These are phyloP conservation scores for Equus quagga DNA, from an alignment of 2,113 vertebrate species.

Conservation along the genomic window DNA sequence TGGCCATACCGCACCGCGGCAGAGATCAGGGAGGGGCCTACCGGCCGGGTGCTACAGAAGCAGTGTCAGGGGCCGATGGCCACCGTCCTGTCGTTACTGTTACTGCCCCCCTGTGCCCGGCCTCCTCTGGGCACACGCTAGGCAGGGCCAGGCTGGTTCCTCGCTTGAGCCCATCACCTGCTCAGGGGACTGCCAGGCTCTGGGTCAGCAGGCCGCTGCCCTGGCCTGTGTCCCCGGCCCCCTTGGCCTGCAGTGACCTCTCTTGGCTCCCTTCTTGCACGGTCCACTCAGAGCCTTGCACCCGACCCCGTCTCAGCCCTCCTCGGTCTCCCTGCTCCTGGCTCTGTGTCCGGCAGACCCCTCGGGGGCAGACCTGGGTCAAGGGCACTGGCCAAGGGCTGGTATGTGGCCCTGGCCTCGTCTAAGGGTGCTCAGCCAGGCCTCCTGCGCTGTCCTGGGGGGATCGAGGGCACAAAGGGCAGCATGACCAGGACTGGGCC, in stretches of 20 bases:
- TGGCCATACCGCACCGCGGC: too few relatives aligned
- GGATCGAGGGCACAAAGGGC: rapidly evolving
- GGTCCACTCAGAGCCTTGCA: not conserved
- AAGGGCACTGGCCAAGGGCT: not conserved
- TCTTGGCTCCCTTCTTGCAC: too few relatives aligned
- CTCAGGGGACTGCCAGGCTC: not conserved
- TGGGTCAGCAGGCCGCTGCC: too few relatives aligned
- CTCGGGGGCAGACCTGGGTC: not conserved
- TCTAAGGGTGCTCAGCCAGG: not conserved
- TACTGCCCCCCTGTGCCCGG: rapidly evolving
- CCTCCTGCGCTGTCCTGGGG: not conserved
- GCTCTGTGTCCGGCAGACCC: too few relatives aligned
- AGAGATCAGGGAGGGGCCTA: not conserved
- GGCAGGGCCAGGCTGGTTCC: rapidly evolving
- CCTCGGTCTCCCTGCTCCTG: too few relatives aligned
- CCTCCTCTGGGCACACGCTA: not conserved
- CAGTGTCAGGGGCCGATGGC: not conserved
- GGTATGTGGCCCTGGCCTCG: not conserved
- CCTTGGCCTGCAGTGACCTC: not conserved
- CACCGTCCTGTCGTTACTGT: not conserved
- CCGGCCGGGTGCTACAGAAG: rapidly evolving
- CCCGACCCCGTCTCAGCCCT: not conserved
- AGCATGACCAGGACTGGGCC: rapidly evolving
- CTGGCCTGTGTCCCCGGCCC: not conserved
- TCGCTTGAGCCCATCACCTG: not conserved